These are phyloP conservation scores for Helleia helle DNA, from an alignment of 2,888 invertebrate genomes.

Conservation along the genomic window DNA sequence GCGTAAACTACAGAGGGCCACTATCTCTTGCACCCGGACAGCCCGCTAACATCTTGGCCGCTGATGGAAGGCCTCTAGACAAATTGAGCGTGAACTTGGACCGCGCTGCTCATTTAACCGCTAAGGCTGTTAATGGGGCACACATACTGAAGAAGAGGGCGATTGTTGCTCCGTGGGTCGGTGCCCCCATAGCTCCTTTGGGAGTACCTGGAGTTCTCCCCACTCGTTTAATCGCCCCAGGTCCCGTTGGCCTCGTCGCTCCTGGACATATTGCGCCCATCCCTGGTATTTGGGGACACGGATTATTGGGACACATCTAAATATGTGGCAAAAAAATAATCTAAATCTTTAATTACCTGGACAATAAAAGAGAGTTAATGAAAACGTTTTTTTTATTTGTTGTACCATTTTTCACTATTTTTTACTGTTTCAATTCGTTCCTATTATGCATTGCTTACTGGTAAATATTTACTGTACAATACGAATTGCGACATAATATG, in stretches of 20 bases:
- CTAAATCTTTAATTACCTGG: not conserved
- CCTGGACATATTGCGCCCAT: conserved; percentile 15
- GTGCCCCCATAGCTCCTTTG: conserved; percentile 12
- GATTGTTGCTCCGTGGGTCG: conserved; percentile 22
- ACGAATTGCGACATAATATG: too few relatives aligned
- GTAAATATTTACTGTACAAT: too few relatives aligned
- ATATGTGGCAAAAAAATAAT: not conserved
- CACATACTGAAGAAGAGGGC: conserved; percentile 9
- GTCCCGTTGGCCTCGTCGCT: conserved; percentile 11
- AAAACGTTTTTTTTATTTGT: too few relatives aligned
- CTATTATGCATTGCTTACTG: too few relatives aligned
- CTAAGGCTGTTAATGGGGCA: conserved; percentile 18
- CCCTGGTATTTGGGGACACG: conserved; percentile 14
- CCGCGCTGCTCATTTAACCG: conserved; percentile 51
- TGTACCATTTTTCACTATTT: too few relatives aligned
- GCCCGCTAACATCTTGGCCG: conserved; percentile 41
- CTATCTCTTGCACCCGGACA: conserved; percentile 56
- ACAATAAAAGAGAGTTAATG: not conserved
- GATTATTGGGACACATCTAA: not conserved
- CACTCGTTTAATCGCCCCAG: not conserved
- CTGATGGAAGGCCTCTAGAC: conserved; percentile 57
- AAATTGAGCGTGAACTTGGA: conserved; percentile 59
- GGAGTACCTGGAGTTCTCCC: not conserved
- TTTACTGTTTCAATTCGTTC: too few relatives aligned
- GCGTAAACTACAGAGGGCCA: conserved; percentile 46